Base-by-base conservation (phyloP, 2,113 vertebrate genomes). In the Oxygymnocypris stewartii region DNA sequence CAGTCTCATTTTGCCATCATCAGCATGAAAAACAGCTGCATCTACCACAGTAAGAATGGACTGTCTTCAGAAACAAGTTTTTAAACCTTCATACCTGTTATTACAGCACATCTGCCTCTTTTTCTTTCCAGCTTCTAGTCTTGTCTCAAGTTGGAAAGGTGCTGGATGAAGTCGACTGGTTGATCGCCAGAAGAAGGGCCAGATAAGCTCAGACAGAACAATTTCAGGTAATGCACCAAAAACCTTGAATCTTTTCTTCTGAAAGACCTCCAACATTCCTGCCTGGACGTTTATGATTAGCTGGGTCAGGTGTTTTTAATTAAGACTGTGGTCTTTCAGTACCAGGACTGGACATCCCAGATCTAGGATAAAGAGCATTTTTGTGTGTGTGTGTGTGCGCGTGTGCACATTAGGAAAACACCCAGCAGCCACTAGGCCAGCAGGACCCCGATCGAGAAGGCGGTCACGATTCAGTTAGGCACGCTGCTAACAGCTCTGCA, bases 161-260 rank as follows among this genome's bases (percentile, higher is more conserved):
- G 71, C 93, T 99, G 6, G 98, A 99, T 92, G 98, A 99, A 89
- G 96, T 99, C 59, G 98, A 99, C 81, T 99, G 98, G 98, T 92
- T 99, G 67, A 97, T 99, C 85, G 92, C 94, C 89, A 96, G 88
- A 96, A 96, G 90, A 96, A 96, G 90, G 92, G 85, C 80, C 95
- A 95, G 85, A 79, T 93, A 7, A 86, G 92, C 37, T 89, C 92
- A 67, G 96, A 96, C 23, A 91, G 91, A 92, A 23, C 25, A 0
- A 35, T 11, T 73, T 85, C 95, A 90, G 95, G 96, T 97, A 49
- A 81, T 25, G 18, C 77, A 49, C 16, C 10, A 23, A 25, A 18
- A 25, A 13, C n/a, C 2, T 31, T 16, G 6, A 65, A 0, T 37
- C 37, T 44, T 37, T 47, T 57, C 25, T 37, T 4, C 13, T 47